A percentile compares a stretch with the other conserved stretches of the same genome.
Conservation (phyloP, 2,113 vertebrate genomes). For the Petromus typicus region DNA sequence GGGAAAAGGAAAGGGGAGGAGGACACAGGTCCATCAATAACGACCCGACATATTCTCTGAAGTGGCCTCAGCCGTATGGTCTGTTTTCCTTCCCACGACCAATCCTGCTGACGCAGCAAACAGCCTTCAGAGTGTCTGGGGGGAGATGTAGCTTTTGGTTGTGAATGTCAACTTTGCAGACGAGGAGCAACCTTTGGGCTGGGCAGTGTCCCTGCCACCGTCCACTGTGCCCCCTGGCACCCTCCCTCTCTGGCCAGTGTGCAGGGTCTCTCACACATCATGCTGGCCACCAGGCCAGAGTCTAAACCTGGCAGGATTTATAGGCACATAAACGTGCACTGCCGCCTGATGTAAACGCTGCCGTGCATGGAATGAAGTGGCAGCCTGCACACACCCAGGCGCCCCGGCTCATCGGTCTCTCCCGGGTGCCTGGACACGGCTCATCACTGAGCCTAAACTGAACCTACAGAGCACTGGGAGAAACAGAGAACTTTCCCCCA, state of each 20-base stretch:
- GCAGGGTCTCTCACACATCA: neutral
- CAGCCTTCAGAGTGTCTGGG: neutral
- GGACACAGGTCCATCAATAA: constrained; percentile 12
- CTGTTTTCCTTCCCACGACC: neutral
- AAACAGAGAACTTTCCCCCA: neutral
- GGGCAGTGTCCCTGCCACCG: neutral
- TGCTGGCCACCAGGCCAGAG: neutral
- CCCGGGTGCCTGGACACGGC: neutral
- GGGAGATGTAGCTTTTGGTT: neutral
- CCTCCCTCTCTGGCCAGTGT: neutral
- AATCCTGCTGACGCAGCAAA: constrained; percentile 27
- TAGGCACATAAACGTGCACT: constrained; percentile 20
- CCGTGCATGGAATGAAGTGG: neutral
- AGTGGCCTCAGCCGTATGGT: neutral
- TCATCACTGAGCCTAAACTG: neutral
- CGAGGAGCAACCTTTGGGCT: neutral
- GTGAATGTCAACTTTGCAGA: neutral
- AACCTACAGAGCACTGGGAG: neutral
- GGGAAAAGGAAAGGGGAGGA: neutral
- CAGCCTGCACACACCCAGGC: neutral
- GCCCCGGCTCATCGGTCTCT: constrained; percentile 22
- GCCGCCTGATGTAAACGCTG: constrained; percentile 1
- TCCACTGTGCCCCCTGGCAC: accelerated
- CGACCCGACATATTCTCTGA: constrained; percentile 21
- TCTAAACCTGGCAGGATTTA: constrained; percentile 19